Evolutionary conservation across 1,140 invertebrate genomes (phyloP).

Genomic region (Hypothenemus hampei): DNA sequence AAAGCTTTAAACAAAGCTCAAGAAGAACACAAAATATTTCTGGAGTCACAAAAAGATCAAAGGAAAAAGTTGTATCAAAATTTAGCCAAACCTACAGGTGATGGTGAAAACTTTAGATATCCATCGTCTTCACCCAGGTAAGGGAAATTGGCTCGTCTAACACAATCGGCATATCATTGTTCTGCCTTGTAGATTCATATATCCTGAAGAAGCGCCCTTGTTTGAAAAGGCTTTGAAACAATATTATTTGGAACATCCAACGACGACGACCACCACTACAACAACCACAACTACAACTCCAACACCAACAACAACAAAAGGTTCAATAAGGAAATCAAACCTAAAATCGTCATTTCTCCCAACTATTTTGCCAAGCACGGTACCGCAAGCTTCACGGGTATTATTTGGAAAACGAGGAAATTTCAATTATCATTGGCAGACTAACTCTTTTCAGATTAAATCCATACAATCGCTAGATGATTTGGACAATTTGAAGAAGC

Average conservation of each 20-base stretch:
- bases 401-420: too few relatives aligned
- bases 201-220: constrained; percentile 45
- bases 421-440: too few relatives aligned
- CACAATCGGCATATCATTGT: not conserved
- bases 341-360: constrained; percentile 22
- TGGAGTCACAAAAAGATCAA: constrained; percentile 52
- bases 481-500: constrained; percentile 40
- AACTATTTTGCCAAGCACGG: constrained; percentile 10
- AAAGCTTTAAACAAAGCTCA: constrained; percentile 63
- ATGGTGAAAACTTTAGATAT: not conserved
- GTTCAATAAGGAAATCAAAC: constrained; percentile 16
- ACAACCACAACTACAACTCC: constrained; percentile 43
- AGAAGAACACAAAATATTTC: constrained; percentile 58
- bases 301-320: constrained; percentile 39
- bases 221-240: constrained; percentile 48
- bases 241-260: constrained; percentile 50
- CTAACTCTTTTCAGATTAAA: constrained; percentile 30
- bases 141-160: not conserved
- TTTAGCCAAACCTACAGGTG: constrained; percentile 39
- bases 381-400: too few relatives aligned
- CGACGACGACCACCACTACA: constrained; percentile 47
- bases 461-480: constrained; percentile 40
- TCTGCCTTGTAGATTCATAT: constrained; percentile 34
- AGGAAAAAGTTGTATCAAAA: constrained; percentile 46
- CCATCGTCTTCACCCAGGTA: constrained; percentile 1